phyloP scores from a whole-genome alignment of 2,888 invertebrate species.

The Platypus cylindrus region DNA sequence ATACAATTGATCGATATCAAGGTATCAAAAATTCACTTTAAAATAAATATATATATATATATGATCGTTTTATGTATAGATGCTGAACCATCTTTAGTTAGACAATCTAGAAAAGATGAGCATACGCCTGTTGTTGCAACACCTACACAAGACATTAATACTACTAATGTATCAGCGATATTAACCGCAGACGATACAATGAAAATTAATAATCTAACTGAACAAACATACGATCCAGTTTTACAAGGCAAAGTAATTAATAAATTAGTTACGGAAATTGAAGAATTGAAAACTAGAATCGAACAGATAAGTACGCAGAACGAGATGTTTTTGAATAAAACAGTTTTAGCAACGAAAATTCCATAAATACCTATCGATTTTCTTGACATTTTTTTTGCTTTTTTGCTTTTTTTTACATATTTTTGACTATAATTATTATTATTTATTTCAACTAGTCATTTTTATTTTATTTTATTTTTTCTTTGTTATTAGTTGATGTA shows the following conservation, averaged over 20 bases:
- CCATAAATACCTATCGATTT: too few relatives aligned
- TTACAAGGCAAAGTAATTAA: slow-evolving; percentile 28
- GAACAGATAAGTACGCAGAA: slow-evolving; percentile 30
- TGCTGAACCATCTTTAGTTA: slow-evolving; percentile 6
- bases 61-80: slow-evolving; percentile 3
- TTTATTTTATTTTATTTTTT: too few relatives aligned
- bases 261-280: slow-evolving; percentile 30
- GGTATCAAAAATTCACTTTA: slow-evolving; percentile 3
- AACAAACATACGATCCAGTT: slow-evolving; percentile 18
- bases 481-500: too few relatives aligned
- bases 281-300: slow-evolving; percentile 28
- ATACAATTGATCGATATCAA: slow-evolving; percentile 9
- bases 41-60: not conserved
- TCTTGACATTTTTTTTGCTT: too few relatives aligned
- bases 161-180: slow-evolving; percentile 5
- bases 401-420: too few relatives aligned
- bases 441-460: too few relatives aligned
- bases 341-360: slow-evolving; percentile 7
- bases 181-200: slow-evolving; percentile 4
- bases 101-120: slow-evolving; percentile 12
- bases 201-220: slow-evolving; percentile 7
- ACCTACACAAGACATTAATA: slow-evolving; percentile 5
- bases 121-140: slow-evolving; percentile 8
- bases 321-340: slow-evolving; percentile 20
- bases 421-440: too few relatives aligned